These are phyloP conservation scores for Eupeodes corollae DNA, from an alignment of 1,140 invertebrate species.

Conservation along the genomic window DNA sequence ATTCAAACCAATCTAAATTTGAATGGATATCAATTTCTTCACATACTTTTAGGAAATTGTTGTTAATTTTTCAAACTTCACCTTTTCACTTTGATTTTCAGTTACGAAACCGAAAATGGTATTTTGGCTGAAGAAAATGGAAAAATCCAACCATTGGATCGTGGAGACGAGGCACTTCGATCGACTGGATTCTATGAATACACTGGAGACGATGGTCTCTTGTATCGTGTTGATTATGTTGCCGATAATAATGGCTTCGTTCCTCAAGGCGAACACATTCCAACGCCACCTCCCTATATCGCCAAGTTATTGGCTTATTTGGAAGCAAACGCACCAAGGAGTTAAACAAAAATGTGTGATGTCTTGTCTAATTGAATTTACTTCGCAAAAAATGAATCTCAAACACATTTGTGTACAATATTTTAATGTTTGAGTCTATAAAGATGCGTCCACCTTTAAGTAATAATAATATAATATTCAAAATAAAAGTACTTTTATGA, in stretches of 20 bases:
- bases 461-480: background rate
- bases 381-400: background rate
- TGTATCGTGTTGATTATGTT: slow-evolving; percentile 55
- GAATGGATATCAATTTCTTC: background rate
- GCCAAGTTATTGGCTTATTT: slow-evolving; percentile 24
- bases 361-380: background rate
- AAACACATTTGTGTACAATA: too few species aligned
- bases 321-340: slow-evolving; percentile 13
- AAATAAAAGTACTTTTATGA: background rate
- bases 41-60: background rate
- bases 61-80: background rate
- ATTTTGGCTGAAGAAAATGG: slow-evolving; percentile 45
- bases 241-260: slow-evolving; percentile 78
- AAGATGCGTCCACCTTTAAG: background rate
- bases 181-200: slow-evolving; percentile 49
- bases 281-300: slow-evolving; percentile 41
- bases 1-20: background rate
- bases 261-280: slow-evolving; percentile 65
- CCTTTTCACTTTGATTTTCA: background rate
- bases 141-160: slow-evolving; percentile 37
- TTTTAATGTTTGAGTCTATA: too few species aligned
- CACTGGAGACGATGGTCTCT: slow-evolving; percentile 36
- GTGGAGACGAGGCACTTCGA: slow-evolving; percentile 29
- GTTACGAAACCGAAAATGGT: slow-evolving; percentile 48
- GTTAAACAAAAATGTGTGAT: background rate